Base-by-base conservation (phyloP, 2,888 invertebrate species). In the Caenorhabditis sinica region DNA sequence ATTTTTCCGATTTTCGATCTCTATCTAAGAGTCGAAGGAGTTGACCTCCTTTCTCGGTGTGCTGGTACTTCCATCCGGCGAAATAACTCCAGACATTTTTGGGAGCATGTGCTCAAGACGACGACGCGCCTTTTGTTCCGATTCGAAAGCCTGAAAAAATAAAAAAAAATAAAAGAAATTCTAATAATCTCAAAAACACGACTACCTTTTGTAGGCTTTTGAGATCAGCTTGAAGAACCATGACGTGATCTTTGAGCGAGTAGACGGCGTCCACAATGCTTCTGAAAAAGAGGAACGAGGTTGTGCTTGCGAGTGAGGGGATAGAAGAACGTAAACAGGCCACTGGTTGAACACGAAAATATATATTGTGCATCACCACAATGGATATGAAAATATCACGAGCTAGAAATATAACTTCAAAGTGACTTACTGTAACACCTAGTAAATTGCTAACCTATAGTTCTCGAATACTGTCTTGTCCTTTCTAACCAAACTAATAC, bases 181-280 rank as follows among this genome's bases (percentile, higher is more conserved):
- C 40, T 6, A 6, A 36, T 36, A 36, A 36, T 36, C 33, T 36
- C 33, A 36, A 36, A 36, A 36, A 36, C 40, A 56, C 53, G 60
- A 20, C 13, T 49, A 30, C 86, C 87, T 80, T 87, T 86, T n/a
- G 68, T 61, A 49, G 84, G 81, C 95, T 95, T 75, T 56, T 76
- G 58, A 49, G 73, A 58, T 85, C 85, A 11, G 68, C 36, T 93
- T 95, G 95, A 88, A 96, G 93, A 80, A 95, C 94, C 91, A 95
- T 95, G 87, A 96, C 94, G 93, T 96, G 95, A 92, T 95, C 95
- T 93, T 95, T 95, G 90, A 96, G 93, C 84, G 95, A 95, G 94
- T 96, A 95, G 87, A 96, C 95, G 79, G 96, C 95, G 89, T 96
- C 95, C 93, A 96, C 95, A 90, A 96, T 93, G 91, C 95, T 95